Conservation (phyloP, 2,888 invertebrate species). For the Ethmia dodecea region DNA sequence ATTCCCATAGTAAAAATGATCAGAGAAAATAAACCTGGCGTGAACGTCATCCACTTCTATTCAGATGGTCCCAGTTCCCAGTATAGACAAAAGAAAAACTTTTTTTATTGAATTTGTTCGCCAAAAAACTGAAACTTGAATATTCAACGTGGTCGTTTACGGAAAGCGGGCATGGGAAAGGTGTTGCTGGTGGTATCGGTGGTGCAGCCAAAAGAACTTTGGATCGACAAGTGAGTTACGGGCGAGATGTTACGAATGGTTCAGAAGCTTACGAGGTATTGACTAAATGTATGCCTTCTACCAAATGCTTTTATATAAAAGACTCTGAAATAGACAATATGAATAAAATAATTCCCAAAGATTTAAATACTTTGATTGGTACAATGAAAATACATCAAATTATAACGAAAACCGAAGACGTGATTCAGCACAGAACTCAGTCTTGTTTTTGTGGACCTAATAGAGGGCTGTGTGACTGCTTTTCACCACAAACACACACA, state of each 20-base stretch:
- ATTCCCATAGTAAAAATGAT: constrained; percentile 18
- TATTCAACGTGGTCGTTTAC: constrained; percentile 25
- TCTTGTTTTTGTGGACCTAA: not conserved
- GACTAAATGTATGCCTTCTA: too few relatives aligned
- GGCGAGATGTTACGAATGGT: not conserved
- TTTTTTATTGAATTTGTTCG: constrained; percentile 19
- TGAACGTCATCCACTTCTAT: constrained; percentile 22
- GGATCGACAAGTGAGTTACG: constrained; percentile 8
- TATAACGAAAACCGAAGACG: not conserved
- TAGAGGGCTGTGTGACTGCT: not conserved
- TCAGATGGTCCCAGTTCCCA: constrained; percentile 25
- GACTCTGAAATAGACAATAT: too few relatives aligned
- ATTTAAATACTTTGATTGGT: not conserved
- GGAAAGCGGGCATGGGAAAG: constrained; percentile 13
- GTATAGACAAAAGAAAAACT: constrained; percentile 25
- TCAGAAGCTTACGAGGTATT: too few relatives aligned
- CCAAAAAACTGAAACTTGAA: constrained; percentile 13
- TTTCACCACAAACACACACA: not conserved
- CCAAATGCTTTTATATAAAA: too few relatives aligned
- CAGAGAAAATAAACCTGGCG: constrained; percentile 14
- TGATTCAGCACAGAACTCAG: not conserved
- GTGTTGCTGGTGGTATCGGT: constrained; percentile 20
- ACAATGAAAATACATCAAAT: not conserved
- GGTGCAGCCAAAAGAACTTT: constrained; percentile 23
- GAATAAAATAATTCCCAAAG: not conserved